Conservation (phyloP, 2,113 vertebrate species). For the Xiphias gladius region DNA sequence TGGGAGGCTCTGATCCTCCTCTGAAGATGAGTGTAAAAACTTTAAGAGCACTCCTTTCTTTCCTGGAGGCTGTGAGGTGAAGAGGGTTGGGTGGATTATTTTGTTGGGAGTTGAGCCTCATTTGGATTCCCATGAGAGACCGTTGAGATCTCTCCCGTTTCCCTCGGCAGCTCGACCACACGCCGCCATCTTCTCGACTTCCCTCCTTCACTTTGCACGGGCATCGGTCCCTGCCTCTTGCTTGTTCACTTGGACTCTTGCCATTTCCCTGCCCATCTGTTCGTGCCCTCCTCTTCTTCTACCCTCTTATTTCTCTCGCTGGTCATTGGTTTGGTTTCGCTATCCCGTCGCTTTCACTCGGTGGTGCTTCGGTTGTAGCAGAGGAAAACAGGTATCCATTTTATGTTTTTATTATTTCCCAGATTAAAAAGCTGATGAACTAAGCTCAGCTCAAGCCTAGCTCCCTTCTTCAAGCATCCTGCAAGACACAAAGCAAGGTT, state of each 20-base stretch:
- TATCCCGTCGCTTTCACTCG: slow-evolving; percentile 95
- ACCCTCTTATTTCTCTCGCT: slow-evolving; percentile 82
- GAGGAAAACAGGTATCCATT: slow-evolving; percentile 99
- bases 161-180: slow-evolving; percentile 83
- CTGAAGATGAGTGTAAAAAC: slow-evolving; percentile 28
- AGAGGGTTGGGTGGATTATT: slow-evolving; percentile 60
- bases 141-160: slow-evolving; percentile 65
- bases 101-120: slow-evolving; percentile 73
- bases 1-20: slow-evolving; percentile 75
- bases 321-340: slow-evolving; percentile 84
- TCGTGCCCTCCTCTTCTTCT: slow-evolving; percentile 69
- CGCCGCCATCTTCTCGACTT: slow-evolving; percentile 77
- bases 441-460: slow-evolving; percentile 96
- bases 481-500: slow-evolving; percentile 19
- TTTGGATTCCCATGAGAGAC: slow-evolving; percentile 72
- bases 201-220: slow-evolving; percentile 82
- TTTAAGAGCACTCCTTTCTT: slow-evolving; percentile 49
- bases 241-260: slow-evolving; percentile 76
- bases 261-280: slow-evolving; percentile 84
- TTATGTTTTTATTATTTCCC: slow-evolving; percentile 97
- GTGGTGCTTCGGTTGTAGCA: slow-evolving; percentile 99
- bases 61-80: slow-evolving; percentile 71
- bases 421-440: slow-evolving; percentile 99
- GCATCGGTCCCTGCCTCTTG: slow-evolving; percentile 82
- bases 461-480: slow-evolving; percentile 90